Conservation (phyloP, 2,888 invertebrate species). For the Odiellus spinosus region DNA sequence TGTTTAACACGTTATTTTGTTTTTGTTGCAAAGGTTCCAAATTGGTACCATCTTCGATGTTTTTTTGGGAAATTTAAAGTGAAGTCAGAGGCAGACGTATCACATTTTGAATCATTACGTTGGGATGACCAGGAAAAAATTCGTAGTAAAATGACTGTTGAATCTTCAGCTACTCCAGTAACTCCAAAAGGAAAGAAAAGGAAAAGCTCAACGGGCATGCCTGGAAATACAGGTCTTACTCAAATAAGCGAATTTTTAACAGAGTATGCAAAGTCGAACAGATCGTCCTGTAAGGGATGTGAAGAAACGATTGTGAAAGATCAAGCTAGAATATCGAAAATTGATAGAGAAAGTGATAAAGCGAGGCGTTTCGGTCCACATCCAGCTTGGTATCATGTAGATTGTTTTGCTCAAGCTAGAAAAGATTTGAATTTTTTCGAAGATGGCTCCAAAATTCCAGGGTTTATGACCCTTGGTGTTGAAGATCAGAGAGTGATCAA, state of each 20-base stretch:
- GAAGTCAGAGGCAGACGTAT: constrained; percentile 55
- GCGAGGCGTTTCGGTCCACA: constrained; percentile 67
- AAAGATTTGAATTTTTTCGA: constrained; percentile 55
- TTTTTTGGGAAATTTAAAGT: constrained; percentile 71
- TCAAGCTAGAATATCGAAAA: constrained; percentile 60
- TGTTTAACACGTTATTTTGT: too few relatives aligned
- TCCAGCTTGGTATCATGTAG: constrained; percentile 76
- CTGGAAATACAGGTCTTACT: too few relatives aligned
- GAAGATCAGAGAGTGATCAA: constrained; percentile 53
- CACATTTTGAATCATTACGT: constrained; percentile 56
- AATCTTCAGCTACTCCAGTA: background rate
- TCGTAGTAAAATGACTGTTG: constrained; percentile 39
- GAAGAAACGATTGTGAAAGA: constrained; percentile 66
- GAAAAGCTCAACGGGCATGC: too few relatives aligned
- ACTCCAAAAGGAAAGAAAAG: background rate
- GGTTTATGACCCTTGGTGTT: constrained; percentile 48
- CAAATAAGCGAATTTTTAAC: constrained; percentile 48
- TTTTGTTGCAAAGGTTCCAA: too few relatives aligned
- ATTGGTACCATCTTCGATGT: constrained; percentile 65
- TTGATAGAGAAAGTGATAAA: constrained; percentile 63
- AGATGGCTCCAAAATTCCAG: constrained; percentile 43
- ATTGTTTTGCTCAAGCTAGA: constrained; percentile 66
- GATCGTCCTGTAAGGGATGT: constrained; percentile 66
- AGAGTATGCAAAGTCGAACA: constrained; percentile 71
- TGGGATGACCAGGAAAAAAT: constrained; percentile 71